These are phyloP conservation scores for Crax fasciolata DNA, from an alignment of 2,797 vertebrate genomes.

Conservation along the genomic window DNA sequence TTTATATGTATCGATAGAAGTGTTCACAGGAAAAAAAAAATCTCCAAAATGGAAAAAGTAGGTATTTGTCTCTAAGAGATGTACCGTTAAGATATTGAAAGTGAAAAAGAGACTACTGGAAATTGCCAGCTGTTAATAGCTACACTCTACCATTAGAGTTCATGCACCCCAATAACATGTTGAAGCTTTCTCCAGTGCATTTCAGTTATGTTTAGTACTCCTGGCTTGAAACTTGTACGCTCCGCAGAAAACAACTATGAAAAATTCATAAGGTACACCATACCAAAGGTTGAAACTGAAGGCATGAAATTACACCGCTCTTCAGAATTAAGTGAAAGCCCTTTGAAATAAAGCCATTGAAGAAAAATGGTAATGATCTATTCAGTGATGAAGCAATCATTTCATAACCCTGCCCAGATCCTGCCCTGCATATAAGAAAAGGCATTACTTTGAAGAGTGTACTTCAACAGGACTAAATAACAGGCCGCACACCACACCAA, in stretches of 20 bases:
- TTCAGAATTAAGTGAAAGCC: not conserved
- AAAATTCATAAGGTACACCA: not conserved
- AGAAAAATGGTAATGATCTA: not conserved
- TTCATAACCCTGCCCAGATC: not conserved
- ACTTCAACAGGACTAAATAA: not conserved
- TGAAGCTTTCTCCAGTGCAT: not conserved
- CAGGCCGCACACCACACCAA: not conserved
- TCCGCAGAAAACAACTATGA: not conserved
- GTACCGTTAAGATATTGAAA: not conserved
- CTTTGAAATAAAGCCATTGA: not conserved
- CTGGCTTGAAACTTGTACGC: not conserved
- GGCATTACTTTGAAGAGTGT: not conserved
- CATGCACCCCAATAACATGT: not conserved
- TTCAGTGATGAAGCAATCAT: not conserved
- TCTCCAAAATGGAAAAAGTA: not conserved
- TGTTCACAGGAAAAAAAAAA: accelerated
- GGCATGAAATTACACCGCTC: not conserved
- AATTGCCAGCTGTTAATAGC: not conserved
- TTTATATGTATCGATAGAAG: not conserved
- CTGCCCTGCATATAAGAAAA: not conserved
- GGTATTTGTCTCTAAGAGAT: not conserved
- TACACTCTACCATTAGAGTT: not conserved
- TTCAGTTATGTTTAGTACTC: not conserved
- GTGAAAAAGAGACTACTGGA: not conserved
- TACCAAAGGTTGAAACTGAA: not conserved